phyloP scores from a whole-genome alignment of 2,797 vertebrate species.

The Chromobotia macracanthus region DNA sequence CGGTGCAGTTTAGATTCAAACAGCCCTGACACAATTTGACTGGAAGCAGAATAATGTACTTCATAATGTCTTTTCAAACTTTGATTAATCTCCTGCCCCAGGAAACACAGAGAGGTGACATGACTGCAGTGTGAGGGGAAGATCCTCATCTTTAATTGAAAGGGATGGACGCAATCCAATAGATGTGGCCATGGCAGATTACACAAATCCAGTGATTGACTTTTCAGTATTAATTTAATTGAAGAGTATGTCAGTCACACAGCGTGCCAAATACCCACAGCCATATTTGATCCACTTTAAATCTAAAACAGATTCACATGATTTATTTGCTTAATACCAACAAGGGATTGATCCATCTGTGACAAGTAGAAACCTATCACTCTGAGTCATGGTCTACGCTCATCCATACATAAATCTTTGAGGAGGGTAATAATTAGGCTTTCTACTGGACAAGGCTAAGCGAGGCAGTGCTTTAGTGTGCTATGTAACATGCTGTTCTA shows the following conservation, averaged over 20 bases:
- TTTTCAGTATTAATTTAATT: constrained; percentile 55
- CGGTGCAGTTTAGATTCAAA: constrained; percentile 32
- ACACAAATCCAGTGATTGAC: constrained; percentile 55
- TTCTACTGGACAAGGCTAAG: constrained; percentile 28
- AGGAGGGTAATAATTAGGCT: constrained; percentile 32
- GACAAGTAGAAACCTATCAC: constrained; percentile 29
- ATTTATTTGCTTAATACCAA: constrained; percentile 39
- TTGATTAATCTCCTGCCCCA: constrained; percentile 53
- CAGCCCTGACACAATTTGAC: constrained; percentile 43
- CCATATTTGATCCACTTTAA: constrained; percentile 45
- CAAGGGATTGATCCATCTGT: constrained; percentile 28
- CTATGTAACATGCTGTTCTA: neutral
- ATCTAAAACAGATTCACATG: constrained; percentile 29
- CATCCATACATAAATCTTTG: constrained; percentile 20
- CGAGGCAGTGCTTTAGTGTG: constrained; percentile 2
- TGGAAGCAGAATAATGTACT: constrained; percentile 44
- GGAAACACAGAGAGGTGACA: constrained; percentile 37
- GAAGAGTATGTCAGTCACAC: constrained; percentile 49
- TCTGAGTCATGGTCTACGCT: constrained; percentile 19
- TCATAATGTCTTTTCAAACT: constrained; percentile 55
- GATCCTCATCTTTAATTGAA: constrained; percentile 52
- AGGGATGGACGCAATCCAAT: constrained; percentile 52
- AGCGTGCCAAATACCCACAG: constrained; percentile 37
- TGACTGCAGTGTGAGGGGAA: constrained; percentile 48
- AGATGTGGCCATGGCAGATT: constrained; percentile 53